Base-by-base conservation (phyloP, 2,888 invertebrate species). In the Hirtodrosophila trivittata region DNA sequence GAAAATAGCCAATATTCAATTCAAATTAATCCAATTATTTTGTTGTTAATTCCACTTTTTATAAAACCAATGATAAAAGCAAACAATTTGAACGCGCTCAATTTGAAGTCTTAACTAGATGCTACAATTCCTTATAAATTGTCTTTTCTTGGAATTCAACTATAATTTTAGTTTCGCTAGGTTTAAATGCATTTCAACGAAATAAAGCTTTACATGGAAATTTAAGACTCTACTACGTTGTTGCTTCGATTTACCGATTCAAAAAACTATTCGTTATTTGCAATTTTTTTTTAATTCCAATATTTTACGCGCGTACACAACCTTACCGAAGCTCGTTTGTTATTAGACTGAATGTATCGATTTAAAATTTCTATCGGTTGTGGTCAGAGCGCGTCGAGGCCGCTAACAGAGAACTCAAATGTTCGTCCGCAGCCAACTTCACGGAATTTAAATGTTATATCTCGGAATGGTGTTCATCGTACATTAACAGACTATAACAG, bases 281-380 rank as follows among this genome's bases (percentile, higher is more conserved):
- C 33, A 52, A 32, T 10, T 9, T 14, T 10, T 12, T 12, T 7
- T 14, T 10, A 9, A 8, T 21, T 7, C 0, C 1, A 1, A 2
- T 4, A 32, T 5, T 21, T 9, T n/a, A 43, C 54, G 25, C 62
- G 50, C 54, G 35, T 9, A 13, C 9, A 26, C 50, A 54, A 73
- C 70, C 69, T 69, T 45, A 57, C 57, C 73, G 54, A 6, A 54
- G 50, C 46, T 72, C 73, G 67, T 54, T 72, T 72, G 56, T 46
- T 72, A 6, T 52, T 56, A 60, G 60, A 70, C 69, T 70, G 21
- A 68, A 52, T 35, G 60, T 68, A 68, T 68, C 67, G 67, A 49
- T 39, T 47, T 60, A 49, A 25, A 30, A 12, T 39, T 14, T 28
- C 16, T 68, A 60, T 67, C 66, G 66, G 60, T 47, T 66, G 42